Conservation (phyloP, 2,888 invertebrate genomes). For the Helicoverpa assulta region DNA sequence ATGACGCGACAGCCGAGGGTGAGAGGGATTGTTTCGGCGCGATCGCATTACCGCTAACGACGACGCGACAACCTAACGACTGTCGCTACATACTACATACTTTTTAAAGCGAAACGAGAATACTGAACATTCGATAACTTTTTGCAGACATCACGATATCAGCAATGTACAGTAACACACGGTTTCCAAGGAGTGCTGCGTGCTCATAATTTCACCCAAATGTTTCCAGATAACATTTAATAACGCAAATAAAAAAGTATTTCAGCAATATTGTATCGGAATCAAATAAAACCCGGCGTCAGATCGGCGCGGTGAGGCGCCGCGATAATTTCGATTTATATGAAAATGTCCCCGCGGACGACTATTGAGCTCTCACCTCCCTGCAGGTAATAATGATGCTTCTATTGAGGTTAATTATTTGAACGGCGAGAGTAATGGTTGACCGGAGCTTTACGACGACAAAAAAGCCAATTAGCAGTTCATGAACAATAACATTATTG, state of each 20-base stretch:
- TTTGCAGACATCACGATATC: conserved; percentile 9
- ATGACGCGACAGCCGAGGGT: conserved; percentile 35
- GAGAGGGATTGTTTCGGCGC: conserved; percentile 59
- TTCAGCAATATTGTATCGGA: conserved; percentile 53
- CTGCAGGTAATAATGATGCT: conserved; percentile 40
- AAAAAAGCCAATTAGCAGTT: background rate
- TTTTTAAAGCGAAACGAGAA: conserved; percentile 16
- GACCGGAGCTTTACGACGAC: background rate
- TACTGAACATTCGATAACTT: background rate
- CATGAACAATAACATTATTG: background rate
- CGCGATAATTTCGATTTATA: conserved; percentile 59
- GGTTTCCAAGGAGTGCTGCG: conserved; percentile 1
- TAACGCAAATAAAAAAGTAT: conserved; percentile 52
- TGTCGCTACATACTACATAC: conserved; percentile 22
- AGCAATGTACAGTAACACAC: conserved; percentile 5
- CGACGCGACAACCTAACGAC: conserved; percentile 50
- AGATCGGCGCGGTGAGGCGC: conserved; percentile 18
- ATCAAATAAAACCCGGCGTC: conserved; percentile 55
- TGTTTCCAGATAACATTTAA: conserved; percentile 40
- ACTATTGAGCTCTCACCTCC: conserved; percentile 32
- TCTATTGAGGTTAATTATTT: conserved; percentile 51
- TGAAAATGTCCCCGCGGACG: conserved; percentile 53
- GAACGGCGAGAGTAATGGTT: conserved; percentile 19
- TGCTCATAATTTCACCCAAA: conserved; percentile 13
- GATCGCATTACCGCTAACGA: conserved; percentile 60